These are phyloP conservation scores for Venustoraphidia nigricollis DNA, from an alignment of 2,888 invertebrate genomes.

Conservation along the genomic window DNA sequence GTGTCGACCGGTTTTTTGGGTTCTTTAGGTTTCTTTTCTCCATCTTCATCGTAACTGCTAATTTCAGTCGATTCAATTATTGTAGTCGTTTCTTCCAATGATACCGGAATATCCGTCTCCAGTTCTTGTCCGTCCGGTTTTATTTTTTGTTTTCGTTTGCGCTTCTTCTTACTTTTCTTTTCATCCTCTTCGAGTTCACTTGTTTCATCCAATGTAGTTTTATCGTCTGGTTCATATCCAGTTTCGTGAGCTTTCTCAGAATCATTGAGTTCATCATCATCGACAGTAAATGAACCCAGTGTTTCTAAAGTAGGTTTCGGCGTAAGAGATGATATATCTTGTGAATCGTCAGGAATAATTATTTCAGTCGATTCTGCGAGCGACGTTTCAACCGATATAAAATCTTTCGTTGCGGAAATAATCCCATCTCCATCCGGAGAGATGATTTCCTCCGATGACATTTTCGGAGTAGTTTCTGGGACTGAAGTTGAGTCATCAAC, in stretches of 20 bases:
- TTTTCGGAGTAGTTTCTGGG: slow-evolving; percentile 11
- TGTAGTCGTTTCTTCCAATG: slow-evolving; percentile 28
- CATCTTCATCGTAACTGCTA: slow-evolving; percentile 23
- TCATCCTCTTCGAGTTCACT: slow-evolving; percentile 28
- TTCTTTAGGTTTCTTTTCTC: slow-evolving; percentile 15
- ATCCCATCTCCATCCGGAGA: slow-evolving; percentile 16
- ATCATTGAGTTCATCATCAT: slow-evolving; percentile 23
- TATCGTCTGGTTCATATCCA: slow-evolving; percentile 60
- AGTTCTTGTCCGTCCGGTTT: slow-evolving; percentile 29
- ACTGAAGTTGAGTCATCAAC: slow-evolving; percentile 9
- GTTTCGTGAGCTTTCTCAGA: slow-evolving; percentile 34
- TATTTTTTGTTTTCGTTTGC: slow-evolving; percentile 28
- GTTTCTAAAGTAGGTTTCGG: slow-evolving; percentile 34
- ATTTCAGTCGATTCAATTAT: slow-evolving; percentile 23
- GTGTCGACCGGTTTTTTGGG: slow-evolving; percentile 12
- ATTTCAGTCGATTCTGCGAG: slow-evolving; percentile 38
- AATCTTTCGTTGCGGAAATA: slow-evolving; percentile 17
- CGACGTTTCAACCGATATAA: slow-evolving; percentile 28
- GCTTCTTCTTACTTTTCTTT: slow-evolving; percentile 26
- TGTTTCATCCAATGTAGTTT: slow-evolving; percentile 42
- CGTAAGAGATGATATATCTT: slow-evolving; percentile 31
- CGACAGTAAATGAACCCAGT: slow-evolving; percentile 19
- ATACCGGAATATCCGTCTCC: slow-evolving; percentile 28
- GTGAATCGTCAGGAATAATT: slow-evolving; percentile 29
- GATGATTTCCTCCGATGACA: slow-evolving; percentile 6